Evolutionary conservation across 2,113 vertebrate species (phyloP).

Genomic region (Charina bottae): DNA sequence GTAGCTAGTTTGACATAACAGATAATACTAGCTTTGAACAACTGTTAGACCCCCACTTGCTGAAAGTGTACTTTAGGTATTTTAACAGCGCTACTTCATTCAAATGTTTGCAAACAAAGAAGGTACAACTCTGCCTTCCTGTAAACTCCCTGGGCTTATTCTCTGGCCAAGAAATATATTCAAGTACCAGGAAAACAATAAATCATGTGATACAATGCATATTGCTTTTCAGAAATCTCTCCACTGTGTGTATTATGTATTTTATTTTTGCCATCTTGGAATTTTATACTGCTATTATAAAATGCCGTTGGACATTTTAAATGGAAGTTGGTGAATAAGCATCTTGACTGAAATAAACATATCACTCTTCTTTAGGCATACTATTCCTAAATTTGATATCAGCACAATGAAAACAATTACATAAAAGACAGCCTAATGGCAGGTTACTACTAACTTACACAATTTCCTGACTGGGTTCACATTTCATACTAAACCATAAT

Average conservation of each 20-base stretch:
- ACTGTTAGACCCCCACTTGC: background rate
- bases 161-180: background rate
- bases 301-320: background rate
- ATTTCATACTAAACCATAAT: background rate
- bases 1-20: conserved; percentile 47
- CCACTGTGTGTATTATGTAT: background rate
- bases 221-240: background rate
- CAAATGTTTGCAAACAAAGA: background rate
- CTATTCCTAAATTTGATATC: background rate
- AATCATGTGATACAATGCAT: background rate
- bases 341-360: background rate
- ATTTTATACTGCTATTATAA: background rate
- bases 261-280: background rate
- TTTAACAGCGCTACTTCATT: background rate
- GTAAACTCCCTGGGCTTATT: background rate
- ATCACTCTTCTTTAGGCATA: background rate
- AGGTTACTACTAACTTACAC: background rate
- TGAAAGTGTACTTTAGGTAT: conserved; percentile 31
- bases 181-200: background rate
- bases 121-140: background rate
- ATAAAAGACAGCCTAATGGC: background rate
- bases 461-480: background rate
- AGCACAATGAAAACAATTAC: background rate
- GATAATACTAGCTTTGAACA: conserved; percentile 49
- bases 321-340: background rate